phyloP scores from a whole-genome alignment of 2,113 vertebrate genomes.

The Urocitellus parryii region DNA sequence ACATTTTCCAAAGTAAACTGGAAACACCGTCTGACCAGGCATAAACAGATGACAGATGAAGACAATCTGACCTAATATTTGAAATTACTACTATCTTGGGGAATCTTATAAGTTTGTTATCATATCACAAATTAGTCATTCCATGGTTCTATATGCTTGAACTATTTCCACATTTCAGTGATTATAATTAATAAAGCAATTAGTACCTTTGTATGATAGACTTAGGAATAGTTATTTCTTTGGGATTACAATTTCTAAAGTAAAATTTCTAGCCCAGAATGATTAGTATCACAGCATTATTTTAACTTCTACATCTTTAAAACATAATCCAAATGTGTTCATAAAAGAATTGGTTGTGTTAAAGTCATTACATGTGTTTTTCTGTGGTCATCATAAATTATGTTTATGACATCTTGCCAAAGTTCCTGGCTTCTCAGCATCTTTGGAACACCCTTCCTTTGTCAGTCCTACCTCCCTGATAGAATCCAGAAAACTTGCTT shows the following conservation, averaged over 20 bases:
- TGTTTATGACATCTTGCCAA: neutral
- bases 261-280: slow-evolving; percentile 7
- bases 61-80: neutral
- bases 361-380: neutral
- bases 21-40: neutral
- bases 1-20: slow-evolving; percentile 25
- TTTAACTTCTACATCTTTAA: neutral
- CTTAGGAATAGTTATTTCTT: neutral
- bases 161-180: slow-evolving; percentile 31
- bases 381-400: neutral
- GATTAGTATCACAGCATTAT: neutral
- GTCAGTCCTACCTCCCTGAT: neutral
- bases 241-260: neutral
- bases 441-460: neutral
- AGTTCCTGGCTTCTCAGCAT: neutral
- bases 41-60: slow-evolving; percentile 1
- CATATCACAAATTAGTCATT: slow-evolving; percentile 1
- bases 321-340: neutral
- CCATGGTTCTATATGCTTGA: slow-evolving; percentile 17
- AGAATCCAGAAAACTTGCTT: slow-evolving; percentile 39
- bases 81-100: slow-evolving; percentile 2
- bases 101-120: slow-evolving; percentile 46
- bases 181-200: slow-evolving; percentile 4
- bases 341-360: neutral
- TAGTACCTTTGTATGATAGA: slow-evolving; percentile 11